Evolutionary conservation across 2,113 vertebrate genomes (phyloP).

Genomic region (Gobio gobio): DNA sequence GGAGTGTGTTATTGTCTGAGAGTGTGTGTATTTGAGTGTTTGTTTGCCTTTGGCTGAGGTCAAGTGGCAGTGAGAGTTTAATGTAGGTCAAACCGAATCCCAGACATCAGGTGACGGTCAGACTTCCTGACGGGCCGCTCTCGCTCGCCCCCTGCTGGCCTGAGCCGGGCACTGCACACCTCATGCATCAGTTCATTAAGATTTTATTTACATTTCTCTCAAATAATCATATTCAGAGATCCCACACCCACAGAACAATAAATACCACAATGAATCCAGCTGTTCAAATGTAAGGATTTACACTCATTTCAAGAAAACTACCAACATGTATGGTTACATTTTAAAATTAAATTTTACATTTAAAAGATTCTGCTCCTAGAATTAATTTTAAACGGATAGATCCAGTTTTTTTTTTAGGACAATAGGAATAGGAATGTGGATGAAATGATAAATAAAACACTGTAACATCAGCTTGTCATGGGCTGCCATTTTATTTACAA

Average conservation of each 20-base stretch:
- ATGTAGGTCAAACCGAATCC: conserved; percentile 72
- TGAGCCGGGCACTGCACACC: background rate
- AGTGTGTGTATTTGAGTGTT: background rate
- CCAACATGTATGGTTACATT: background rate
- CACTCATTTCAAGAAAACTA: background rate
- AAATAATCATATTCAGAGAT: background rate
- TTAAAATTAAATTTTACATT: too few species aligned
- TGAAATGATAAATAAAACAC: background rate
- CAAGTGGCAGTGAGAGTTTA: conserved; percentile 49
- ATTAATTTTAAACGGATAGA: too few species aligned
- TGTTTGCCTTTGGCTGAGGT: conserved; percentile 52
- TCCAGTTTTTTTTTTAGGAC: too few species aligned
- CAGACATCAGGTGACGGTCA: conserved; percentile 59
- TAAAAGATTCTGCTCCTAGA: too few species aligned
- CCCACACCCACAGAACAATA: too few species aligned
- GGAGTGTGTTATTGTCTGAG: background rate
- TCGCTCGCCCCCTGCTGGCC: conserved; percentile 49
- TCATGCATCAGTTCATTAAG: background rate
- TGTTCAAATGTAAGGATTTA: background rate
- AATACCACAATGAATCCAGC: background rate
- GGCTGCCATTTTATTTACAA: conserved; percentile 77
- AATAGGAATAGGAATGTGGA: too few species aligned
- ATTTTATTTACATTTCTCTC: background rate
- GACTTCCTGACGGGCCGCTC: background rate
- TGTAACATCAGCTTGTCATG: background rate